Evolutionary conservation across 1,140 invertebrate genomes (phyloP), one percentile per base, ranked within the genome.

Genomic region (Belonocnema kinseyi): DNA sequence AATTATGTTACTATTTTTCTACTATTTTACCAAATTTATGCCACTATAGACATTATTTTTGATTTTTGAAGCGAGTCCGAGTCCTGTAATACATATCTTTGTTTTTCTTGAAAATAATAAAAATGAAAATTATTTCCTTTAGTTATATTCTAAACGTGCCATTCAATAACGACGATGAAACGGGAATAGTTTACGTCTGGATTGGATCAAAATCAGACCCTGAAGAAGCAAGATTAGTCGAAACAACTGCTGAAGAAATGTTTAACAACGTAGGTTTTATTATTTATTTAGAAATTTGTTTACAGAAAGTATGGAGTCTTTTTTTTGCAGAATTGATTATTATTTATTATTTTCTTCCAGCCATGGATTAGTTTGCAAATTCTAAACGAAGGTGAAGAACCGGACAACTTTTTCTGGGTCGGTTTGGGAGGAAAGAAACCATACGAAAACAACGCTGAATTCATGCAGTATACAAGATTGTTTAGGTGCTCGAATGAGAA

Each of bases 401-500:
- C 98, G 4, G 98, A 99, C 87, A 99, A 99, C 88, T 99, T 99
- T 93, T 99, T 99, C 90, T 99, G 99, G 99, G 95, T 99, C 58
- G 98, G 95, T 26, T 92, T 99, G 13, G 97, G 97, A 74, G 98
- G 98, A 0, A 95, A 95, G 81, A 99, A 98, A 90, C 94, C 95
- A 0, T 99, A 99, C 89, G 98, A 99, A 26, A 93, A 94, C 77
- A 95, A 98, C 89, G 97, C 97, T 0, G 95, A 96, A 73, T 99
- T 96, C 86, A 99, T 99, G 95, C 94, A 97, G 83, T 97, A 96
- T 89, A 98, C 97, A 3, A 93, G 99, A 78, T 92, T 99, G 11
- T 99, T 99, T 91, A 94, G 99, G 33, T 99, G 99, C 91, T 99
- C 98, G 11, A 99, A 99, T 91, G 99, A 99, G 87, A 99, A 99